phyloP scores from a whole-genome alignment of 2,113 vertebrate genomes.

The Esox niger region DNA sequence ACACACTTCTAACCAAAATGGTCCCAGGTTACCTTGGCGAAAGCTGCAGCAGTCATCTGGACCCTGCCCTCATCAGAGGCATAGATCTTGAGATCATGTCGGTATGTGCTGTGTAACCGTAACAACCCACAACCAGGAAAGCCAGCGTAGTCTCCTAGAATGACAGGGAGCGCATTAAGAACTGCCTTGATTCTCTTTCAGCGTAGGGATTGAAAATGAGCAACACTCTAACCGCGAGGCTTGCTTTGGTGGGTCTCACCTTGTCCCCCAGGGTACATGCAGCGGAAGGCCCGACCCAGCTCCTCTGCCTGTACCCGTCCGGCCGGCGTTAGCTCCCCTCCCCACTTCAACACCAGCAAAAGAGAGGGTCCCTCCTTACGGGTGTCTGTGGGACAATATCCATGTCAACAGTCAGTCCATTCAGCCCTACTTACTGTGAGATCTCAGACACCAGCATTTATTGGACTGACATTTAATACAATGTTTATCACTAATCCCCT shows the following conservation, averaged over 20 bases:
- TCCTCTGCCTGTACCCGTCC: constrained; percentile 95
- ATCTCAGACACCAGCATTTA: too few species aligned
- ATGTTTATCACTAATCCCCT: too few species aligned
- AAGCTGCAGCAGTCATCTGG: constrained; percentile 98
- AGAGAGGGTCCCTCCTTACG: constrained; percentile 81
- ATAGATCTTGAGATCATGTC: constrained; percentile 97
- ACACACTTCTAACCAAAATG: background rate
- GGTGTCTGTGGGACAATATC: constrained; percentile 67
- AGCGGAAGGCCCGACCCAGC: constrained; percentile 93
- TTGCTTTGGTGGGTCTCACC: constrained; percentile 73
- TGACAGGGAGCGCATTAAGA: background rate
- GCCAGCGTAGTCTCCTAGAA: constrained; percentile 92
- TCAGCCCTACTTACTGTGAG: background rate
- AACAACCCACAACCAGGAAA: constrained; percentile 96
- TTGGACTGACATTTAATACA: too few species aligned
- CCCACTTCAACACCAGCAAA: constrained; percentile 95
- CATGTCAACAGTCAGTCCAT: background rate
- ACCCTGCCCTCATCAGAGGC: constrained; percentile 96
- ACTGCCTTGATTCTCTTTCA: too few species aligned
- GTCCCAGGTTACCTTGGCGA: constrained; percentile 85
- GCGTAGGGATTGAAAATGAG: too few species aligned
- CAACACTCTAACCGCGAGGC: too few species aligned
- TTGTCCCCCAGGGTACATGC: constrained; percentile 98
- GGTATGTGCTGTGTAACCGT: constrained; percentile 94
- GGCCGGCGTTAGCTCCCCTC: constrained; percentile 91